Evolutionary conservation across 2,888 invertebrate genomes (phyloP), one percentile per base, ranked within the genome.

Genomic region (Caenorhabditis macrosperma): DNA sequence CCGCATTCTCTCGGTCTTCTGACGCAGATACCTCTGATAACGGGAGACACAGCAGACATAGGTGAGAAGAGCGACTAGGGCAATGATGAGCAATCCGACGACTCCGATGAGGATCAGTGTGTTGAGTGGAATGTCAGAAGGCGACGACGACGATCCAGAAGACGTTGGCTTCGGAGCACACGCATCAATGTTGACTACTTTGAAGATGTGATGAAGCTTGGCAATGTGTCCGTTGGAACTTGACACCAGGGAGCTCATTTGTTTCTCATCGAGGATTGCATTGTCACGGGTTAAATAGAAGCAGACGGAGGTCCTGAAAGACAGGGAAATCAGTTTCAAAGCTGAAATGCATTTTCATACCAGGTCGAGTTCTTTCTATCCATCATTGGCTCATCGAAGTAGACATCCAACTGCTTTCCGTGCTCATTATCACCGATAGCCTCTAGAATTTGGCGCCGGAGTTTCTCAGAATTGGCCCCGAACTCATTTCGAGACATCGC

Each of bases 21-120:
- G 63, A 12, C 54, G 57, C 57, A 72, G 17, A 48, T 72, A 72
- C 28, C 63, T 33, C 22, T 72, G 72, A 64, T 72, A 72, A 6
- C 64, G 20, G 0, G 72, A 72, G 3, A 75, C 83, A 75, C 86
- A 84, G 44, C 85, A 87, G 33, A 80, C 78, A 59, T 84, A 88
- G 7, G 83, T 78, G 17, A 85, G 50, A 44, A 80, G 75, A 1
- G 81, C 77, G 17, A 85, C 26, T 1, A 86, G 59, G n/a, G 82
- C 50, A 15, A 86, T 60, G 10, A 84, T 54, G 17, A 78, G 59
- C 1, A 77, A 33, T 15, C 74, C 71, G 22, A 84, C 74, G 26
- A 81, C 64, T 9, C 52, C 48, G 30, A 85, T 78, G 57, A 83
- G 67, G 10, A 85, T 81, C 15, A 86, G 46, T 6, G 82, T 75